phyloP scores from a whole-genome alignment of 2,797 vertebrate species.

The Passerculus sandwichensis region DNA sequence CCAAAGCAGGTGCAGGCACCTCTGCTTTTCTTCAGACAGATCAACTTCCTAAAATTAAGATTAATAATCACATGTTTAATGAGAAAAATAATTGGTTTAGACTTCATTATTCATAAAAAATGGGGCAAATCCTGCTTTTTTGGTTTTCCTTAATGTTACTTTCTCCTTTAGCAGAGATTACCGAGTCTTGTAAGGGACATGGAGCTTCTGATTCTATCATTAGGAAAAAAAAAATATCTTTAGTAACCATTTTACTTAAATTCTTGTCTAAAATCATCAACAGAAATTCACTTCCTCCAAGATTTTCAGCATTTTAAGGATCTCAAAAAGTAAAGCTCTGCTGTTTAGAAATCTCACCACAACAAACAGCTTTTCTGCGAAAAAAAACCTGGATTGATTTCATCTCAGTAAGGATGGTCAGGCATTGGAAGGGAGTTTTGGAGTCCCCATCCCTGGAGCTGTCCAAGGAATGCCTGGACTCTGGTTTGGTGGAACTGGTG shows the following conservation, averaged over 20 bases:
- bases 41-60: neutral
- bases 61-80: accelerated
- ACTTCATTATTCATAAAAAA: neutral
- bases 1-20: neutral
- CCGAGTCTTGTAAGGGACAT: neutral
- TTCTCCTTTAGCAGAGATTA: neutral
- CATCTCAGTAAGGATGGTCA: accelerated
- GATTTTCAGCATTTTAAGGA: neutral
- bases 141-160: neutral
- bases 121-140: neutral
- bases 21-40: neutral
- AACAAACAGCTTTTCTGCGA: neutral
- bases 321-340: neutral
- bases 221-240: neutral
- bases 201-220: neutral
- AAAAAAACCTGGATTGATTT: neutral
- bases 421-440: accelerated
- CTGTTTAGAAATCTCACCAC: neutral
- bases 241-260: neutral
- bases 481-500: neutral
- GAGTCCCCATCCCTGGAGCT: neutral
- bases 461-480: neutral
- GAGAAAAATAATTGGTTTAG: neutral
- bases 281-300: neutral
- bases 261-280: neutral